A percentile compares a stretch with the other conserved stretches of the same genome.
Evolutionary conservation across 2,888 invertebrate species (phyloP).

Genomic region (Troilus luridus): DNA sequence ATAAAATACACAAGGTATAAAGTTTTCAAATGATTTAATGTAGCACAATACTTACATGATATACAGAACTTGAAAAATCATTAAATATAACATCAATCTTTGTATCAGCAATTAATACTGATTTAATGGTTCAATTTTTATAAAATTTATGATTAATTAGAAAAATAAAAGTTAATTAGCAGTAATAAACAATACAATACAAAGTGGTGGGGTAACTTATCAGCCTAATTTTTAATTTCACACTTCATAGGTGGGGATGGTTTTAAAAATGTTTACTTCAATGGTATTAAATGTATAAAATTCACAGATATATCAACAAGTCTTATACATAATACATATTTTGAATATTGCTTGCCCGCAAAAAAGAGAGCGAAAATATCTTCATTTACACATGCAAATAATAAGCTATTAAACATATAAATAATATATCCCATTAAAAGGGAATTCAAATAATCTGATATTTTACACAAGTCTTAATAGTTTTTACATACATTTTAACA

Average conservation of each 20-base stretch:
- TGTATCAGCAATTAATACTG: slow-evolving; percentile 50
- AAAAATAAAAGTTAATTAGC: slow-evolving; percentile 52
- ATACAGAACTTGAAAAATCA: slow-evolving; percentile 40
- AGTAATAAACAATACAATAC: slow-evolving; percentile 44
- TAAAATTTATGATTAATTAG: slow-evolving; percentile 48
- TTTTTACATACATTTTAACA: neutral
- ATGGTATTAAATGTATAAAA: slow-evolving; percentile 58
- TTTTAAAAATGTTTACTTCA: slow-evolving; percentile 27
- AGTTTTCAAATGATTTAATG: slow-evolving; percentile 51
- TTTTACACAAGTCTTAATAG: slow-evolving; percentile 41
- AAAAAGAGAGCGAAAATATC: slow-evolving; percentile 57
- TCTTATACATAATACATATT: slow-evolving; percentile 58
- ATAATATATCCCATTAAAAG: slow-evolving; percentile 35
- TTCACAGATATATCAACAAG: slow-evolving; percentile 59
- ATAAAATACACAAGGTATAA: neutral
- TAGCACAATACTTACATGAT: slow-evolving; percentile 53
- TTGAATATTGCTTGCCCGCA: slow-evolving; percentile 57
- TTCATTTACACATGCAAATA: slow-evolving; percentile 52
- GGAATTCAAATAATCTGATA: slow-evolving; percentile 39
- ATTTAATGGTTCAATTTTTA: slow-evolving; percentile 30
- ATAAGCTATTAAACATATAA: slow-evolving; percentile 37
- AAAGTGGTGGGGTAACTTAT: slow-evolving; percentile 54
- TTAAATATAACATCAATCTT: neutral
- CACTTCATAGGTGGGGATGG: neutral
- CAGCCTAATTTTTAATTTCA: slow-evolving; percentile 47